Evolutionary conservation across 1,140 invertebrate species (phyloP).

Genomic region (Drosophila parvula): DNA sequence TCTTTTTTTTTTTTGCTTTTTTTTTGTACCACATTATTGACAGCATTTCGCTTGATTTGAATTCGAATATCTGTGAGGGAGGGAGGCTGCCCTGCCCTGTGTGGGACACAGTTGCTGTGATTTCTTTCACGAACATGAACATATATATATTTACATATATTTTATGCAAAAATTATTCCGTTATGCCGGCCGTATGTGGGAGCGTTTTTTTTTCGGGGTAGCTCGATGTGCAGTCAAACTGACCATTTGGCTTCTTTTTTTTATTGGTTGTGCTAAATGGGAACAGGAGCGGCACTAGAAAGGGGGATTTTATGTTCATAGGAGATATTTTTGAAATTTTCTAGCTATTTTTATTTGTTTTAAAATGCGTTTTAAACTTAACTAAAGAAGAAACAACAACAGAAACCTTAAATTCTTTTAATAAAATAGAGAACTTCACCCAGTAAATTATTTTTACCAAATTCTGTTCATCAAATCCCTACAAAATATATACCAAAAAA

Average conservation of each 20-base stretch:
- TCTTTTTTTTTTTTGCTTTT: constrained; percentile 26
- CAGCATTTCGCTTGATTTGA: constrained; percentile 81
- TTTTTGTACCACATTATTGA: constrained; percentile 68
- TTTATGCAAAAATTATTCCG: constrained; percentile 84
- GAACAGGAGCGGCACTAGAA: constrained; percentile 33
- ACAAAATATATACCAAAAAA: too few species aligned
- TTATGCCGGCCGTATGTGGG: constrained; percentile 76
- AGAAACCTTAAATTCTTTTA: background rate
- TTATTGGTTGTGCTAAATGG: constrained; percentile 72
- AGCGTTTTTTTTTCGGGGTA: constrained; percentile 39
- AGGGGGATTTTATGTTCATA: background rate
- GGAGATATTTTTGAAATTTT: background rate
- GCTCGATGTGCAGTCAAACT: constrained; percentile 73
- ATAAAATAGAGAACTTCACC: background rate
- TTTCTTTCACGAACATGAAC: constrained; percentile 75
- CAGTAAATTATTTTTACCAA: background rate
- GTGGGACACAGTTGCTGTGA: constrained; percentile 77
- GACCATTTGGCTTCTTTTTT: constrained; percentile 79
- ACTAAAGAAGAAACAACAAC: background rate
- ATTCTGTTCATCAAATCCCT: background rate
- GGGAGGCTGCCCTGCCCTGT: constrained; percentile 32
- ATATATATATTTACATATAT: constrained; percentile 83
- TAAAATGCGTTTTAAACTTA: background rate
- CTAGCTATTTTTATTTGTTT: background rate
- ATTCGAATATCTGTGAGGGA: constrained; percentile 57